Conservation (phyloP, 2,888 invertebrate species). For the Cataglyphis cursor region DNA sequence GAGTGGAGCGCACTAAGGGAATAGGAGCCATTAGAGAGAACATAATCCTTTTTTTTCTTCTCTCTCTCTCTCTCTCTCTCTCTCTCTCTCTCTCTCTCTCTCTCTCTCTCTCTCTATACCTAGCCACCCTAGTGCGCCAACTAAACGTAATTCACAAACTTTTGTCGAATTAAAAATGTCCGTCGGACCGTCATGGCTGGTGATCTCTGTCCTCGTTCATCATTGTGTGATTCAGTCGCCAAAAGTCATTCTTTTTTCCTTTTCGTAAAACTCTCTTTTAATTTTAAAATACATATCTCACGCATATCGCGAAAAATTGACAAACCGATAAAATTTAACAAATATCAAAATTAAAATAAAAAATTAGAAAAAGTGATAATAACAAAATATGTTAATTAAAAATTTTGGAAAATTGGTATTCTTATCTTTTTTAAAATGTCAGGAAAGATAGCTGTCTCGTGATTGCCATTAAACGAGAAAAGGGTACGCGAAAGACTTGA, state of each 20-base stretch:
- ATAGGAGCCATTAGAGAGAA: constrained; percentile 75
- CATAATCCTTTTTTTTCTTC: constrained; percentile 69
- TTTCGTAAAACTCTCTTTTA: not conserved
- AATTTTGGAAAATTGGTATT: not conserved
- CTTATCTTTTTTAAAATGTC: not conserved
- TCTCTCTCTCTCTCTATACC: not conserved
- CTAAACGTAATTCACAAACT: constrained; percentile 83
- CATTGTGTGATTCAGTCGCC: constrained; percentile 18
- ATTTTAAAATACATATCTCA: not conserved
- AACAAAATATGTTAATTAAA: not conserved
- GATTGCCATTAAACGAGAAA: constrained; percentile 9
- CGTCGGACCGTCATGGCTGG: constrained; percentile 68
- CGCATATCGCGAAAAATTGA: not conserved
- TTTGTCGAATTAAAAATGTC: constrained; percentile 83
- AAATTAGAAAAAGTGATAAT: not conserved
- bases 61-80: not conserved
- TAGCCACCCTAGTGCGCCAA: constrained; percentile 20
- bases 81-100: not conserved
- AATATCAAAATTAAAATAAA: not conserved
- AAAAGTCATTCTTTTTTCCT: not conserved
- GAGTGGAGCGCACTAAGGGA: constrained; percentile 70
- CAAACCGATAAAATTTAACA: too few species aligned
- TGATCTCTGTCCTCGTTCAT: constrained; percentile 58
- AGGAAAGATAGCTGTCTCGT: not conserved
- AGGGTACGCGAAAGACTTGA: constrained; percentile 62